Percentiles rank a stretch among this genome's conserved stretches.
These are phyloP conservation scores for Xylocampa areola DNA, from an alignment of 2,888 invertebrate genomes.

Conservation along the genomic window DNA sequence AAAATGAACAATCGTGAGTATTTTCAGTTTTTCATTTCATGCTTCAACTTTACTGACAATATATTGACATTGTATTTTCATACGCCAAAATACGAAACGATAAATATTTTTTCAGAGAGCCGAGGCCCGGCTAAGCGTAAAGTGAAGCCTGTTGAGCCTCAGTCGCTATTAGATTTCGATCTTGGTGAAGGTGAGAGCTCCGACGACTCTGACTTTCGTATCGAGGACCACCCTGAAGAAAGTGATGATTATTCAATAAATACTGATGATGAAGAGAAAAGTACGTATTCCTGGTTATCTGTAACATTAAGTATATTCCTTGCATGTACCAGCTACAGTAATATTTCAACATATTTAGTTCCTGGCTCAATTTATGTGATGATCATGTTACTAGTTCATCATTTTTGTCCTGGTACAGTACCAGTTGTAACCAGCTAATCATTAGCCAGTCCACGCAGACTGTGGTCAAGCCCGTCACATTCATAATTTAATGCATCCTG, in stretches of 20 bases:
- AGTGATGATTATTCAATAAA: slow-evolving; percentile 93
- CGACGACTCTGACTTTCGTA: slow-evolving; percentile 98
- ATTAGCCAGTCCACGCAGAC: no score
- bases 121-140: slow-evolving; percentile 94
- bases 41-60: not conserved
- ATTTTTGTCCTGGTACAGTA: no score
- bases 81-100: slow-evolving; percentile 16
- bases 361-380: not conserved
- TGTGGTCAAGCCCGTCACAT: no score
- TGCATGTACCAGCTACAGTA: not conserved
- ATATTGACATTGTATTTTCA: slow-evolving; percentile 9
- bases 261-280: slow-evolving; percentile 91
- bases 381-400: no score
- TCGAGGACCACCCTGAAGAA: slow-evolving; percentile 95
- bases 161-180: slow-evolving; percentile 95
- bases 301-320: not conserved
- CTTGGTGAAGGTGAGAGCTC: slow-evolving; percentile 97
- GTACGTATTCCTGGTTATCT: slow-evolving; percentile 68
- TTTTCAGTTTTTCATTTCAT: slow-evolving; percentile 11
- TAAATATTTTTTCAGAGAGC: slow-evolving; percentile 70
- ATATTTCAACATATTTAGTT: not conserved
- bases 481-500: no score
- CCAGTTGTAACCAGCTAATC: no score
- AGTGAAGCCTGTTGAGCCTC: slow-evolving; percentile 94
- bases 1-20: slow-evolving; percentile 69